These are phyloP conservation scores for Chrysogorgia sp. DNA, from an alignment of 92 coral and sea anemone species.

Conservation along the genomic window DNA sequence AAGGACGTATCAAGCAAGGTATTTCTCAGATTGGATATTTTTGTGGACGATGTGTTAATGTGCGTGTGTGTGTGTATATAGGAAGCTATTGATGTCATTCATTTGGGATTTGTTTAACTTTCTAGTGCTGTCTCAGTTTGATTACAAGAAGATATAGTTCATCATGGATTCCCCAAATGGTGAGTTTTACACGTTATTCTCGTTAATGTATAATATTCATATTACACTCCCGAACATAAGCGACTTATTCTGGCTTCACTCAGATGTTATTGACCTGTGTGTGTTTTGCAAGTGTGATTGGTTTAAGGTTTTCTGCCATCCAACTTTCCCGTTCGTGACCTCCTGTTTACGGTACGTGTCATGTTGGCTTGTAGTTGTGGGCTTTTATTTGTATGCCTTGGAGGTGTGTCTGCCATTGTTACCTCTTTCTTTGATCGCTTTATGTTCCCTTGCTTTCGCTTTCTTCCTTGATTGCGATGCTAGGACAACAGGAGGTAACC, in stretches of 20 bases:
- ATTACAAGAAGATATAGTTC: not conserved
- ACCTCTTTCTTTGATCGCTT: not conserved
- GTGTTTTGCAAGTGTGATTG: not conserved
- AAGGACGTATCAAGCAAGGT: not conserved
- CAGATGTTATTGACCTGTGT: not conserved
- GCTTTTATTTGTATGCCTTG: not conserved
- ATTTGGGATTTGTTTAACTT: not conserved
- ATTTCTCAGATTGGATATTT: not conserved
- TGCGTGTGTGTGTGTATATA: no score
- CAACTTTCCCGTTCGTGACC: not conserved
- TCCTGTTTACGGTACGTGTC: not conserved
- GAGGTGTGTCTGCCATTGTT: constrained; percentile 26
- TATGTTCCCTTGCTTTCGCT: constrained; percentile 14
- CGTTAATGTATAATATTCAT: not conserved
- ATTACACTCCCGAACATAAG: not conserved
- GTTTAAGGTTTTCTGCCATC: no score
- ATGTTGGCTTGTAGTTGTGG: not conserved
- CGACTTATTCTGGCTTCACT: not conserved
- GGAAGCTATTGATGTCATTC: not conserved
- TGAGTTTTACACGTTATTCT: not conserved
- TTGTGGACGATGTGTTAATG: no score
- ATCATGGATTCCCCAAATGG: constrained; percentile 12
- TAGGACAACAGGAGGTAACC: constrained; percentile 10
- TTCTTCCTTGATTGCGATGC: constrained; percentile 6
- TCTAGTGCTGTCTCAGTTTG: not conserved